A percentile compares a stretch with the other conserved stretches of the same genome.
Evolutionary conservation across 53 echinoderm and acorn worm genomes (phyloP).

Genomic region (Crossaster papposus): DNA sequence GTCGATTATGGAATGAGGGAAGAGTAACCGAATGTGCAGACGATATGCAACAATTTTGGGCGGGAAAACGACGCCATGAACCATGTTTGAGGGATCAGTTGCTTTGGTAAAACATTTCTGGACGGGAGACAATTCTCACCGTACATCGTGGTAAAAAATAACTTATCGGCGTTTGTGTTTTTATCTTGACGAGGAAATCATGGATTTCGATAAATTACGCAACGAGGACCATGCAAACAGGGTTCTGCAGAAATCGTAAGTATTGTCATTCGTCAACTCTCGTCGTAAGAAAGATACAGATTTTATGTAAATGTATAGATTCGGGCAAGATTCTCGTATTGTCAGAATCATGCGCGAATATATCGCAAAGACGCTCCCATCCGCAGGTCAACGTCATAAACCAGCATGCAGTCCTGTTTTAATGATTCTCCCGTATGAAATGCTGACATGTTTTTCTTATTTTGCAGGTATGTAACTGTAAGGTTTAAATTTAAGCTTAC

Average conservation of each 20-base stretch:
- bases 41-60: constrained; percentile 45
- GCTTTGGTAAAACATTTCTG: constrained; percentile 37
- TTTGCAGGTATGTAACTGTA: too few relatives aligned
- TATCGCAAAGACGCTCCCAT: not conserved
- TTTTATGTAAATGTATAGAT: constrained; percentile 10
- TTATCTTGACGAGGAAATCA: constrained; percentile 18
- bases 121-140: constrained; percentile 3
- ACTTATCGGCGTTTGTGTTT: not conserved
- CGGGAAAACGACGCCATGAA: constrained; percentile 5
- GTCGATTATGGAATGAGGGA: not conserved
- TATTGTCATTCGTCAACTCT: not conserved
- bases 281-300: not conserved
- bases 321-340: not conserved
- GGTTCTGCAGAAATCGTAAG: constrained; percentile 59
- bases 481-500: too few relatives aligned
- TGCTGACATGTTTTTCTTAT: too few relatives aligned
- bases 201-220: constrained; percentile 47
- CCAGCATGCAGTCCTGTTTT: not conserved
- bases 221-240: constrained; percentile 32
- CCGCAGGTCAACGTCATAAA: not conserved
- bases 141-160: not conserved
- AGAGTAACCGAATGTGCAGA: not conserved
- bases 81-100: constrained; percentile 37
- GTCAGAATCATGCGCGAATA: not conserved
- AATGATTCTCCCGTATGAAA: too few relatives aligned